Percentiles rank a stretch among this genome's conserved stretches.
phyloP scores from a whole-genome alignment of 2,797 vertebrate species.

The Accipiter badius region DNA sequence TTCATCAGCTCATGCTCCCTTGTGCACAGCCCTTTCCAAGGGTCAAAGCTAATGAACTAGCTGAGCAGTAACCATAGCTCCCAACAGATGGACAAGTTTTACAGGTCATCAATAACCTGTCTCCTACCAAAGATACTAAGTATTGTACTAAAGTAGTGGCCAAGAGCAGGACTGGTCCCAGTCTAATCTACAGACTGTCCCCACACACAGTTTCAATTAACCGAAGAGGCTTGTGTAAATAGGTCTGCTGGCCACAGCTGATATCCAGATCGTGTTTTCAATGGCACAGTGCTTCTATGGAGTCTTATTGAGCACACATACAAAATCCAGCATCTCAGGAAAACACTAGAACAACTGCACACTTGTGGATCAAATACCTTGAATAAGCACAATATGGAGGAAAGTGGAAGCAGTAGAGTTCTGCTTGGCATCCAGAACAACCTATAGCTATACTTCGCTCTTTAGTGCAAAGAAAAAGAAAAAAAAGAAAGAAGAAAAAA shows the following conservation, averaged over 20 bases:
- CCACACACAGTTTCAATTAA: neutral
- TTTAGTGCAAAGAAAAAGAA: fast-evolving
- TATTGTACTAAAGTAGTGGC: neutral
- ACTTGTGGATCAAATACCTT: neutral
- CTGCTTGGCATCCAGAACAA: neutral
- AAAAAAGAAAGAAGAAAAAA: neutral
- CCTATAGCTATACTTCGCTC: neutral
- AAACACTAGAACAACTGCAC: neutral
- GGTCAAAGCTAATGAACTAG: neutral
- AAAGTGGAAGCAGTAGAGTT: neutral
- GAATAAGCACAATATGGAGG: neutral
- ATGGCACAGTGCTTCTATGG: neutral
- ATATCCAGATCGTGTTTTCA: neutral
- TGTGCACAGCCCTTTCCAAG: neutral
- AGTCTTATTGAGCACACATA: neutral
- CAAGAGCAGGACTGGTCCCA: neutral
- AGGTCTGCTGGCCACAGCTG: neutral
- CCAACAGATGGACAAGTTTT: neutral
- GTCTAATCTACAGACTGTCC: neutral
- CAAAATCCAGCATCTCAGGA: neutral
- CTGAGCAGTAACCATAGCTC: neutral
- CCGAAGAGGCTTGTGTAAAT: neutral
- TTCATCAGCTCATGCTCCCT: neutral
- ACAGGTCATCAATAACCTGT: neutral
- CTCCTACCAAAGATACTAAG: neutral